Conservation (phyloP, 2,113 vertebrate species). For the Cavia porcellus region DNA sequence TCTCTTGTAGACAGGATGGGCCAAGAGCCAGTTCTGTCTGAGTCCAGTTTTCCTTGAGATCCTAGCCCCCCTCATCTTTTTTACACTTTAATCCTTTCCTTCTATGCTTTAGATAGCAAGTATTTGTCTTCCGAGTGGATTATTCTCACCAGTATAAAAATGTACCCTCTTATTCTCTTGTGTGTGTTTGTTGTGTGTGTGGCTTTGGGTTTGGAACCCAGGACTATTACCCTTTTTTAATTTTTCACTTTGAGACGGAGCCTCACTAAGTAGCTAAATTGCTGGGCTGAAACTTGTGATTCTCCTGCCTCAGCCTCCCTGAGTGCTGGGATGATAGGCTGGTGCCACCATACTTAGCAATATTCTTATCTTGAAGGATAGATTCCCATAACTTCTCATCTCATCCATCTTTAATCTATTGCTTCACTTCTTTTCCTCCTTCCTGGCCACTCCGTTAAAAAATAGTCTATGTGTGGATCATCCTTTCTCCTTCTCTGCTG, state of each 20-base stretch:
- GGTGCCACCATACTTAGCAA: neutral
- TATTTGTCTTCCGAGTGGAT: neutral
- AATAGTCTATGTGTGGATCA: neutral
- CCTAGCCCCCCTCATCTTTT: neutral
- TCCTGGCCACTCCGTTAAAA: neutral
- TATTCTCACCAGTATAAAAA: conserved; percentile 36
- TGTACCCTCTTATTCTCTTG: neutral
- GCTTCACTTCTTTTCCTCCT: neutral
- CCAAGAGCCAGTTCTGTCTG: neutral
- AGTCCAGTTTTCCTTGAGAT: conserved; percentile 29
- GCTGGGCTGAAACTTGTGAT: neutral
- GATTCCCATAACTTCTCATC: neutral
- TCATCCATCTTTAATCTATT: neutral
- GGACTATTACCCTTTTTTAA: neutral
- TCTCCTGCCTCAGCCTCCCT: neutral
- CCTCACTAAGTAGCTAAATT: neutral
- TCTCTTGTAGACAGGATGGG: conserved; percentile 33
- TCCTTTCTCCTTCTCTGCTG: neutral
- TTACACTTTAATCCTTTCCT: neutral
- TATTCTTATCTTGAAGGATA: neutral
- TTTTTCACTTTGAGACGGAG: neutral
- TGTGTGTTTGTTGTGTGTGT: neutral
- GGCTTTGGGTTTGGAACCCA: neutral
- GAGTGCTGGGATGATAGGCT: neutral
- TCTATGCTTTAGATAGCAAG: neutral